A percentile compares a stretch with the other conserved stretches of the same genome.
Conservation (phyloP, 2,888 invertebrate species). For the Andrena minutula region DNA sequence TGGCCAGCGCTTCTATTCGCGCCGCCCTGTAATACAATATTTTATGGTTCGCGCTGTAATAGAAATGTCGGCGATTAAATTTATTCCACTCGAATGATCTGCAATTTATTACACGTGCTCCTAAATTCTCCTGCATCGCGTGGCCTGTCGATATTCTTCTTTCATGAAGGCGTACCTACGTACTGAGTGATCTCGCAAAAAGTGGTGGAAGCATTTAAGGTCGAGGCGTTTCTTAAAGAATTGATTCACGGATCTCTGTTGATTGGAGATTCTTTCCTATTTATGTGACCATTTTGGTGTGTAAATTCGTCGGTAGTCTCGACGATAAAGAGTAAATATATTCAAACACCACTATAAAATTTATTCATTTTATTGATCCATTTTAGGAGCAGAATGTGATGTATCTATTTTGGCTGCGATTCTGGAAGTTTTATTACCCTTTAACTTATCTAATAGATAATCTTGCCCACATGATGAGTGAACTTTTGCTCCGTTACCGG, state of each 20-base stretch:
- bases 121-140: conserved; percentile 28
- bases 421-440: too few species aligned
- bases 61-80: conserved; percentile 59
- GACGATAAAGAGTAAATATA: not conserved
- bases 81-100: conserved; percentile 47
- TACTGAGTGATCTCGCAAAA: not conserved
- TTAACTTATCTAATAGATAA: too few species aligned
- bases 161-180: not conserved
- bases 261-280: not conserved
- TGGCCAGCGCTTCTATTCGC: conserved; percentile 7
- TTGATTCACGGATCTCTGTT: not conserved
- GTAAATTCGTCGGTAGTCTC: too few species aligned
- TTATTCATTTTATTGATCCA: too few species aligned
- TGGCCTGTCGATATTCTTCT: conserved; percentile 40
- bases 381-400: too few species aligned
- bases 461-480: not conserved
- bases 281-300: too few species aligned
- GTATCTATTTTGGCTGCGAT: too few species aligned
- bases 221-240: not conserved
- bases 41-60: conserved; percentile 42
- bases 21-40: conserved; percentile 31
- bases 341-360: not conserved
- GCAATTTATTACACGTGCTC: conserved; percentile 33
- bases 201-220: not conserved
- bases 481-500: not conserved